Conservation (phyloP, 2,797 vertebrate genomes). For the Pangasius djambal region DNA sequence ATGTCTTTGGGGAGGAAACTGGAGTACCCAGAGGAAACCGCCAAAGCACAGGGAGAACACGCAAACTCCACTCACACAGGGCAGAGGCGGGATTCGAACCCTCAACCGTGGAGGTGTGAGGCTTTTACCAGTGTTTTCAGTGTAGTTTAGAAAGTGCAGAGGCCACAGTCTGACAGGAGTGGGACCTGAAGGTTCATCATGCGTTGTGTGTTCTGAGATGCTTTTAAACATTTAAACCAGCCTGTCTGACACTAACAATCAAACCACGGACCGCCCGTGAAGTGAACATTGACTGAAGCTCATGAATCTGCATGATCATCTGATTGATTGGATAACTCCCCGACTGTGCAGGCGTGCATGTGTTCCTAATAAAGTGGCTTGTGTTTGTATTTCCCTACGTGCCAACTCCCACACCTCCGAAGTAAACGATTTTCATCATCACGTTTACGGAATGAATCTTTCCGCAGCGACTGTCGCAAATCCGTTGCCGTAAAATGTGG, state of each 20-base stretch:
- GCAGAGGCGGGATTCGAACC: too few species aligned
- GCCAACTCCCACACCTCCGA: background rate
- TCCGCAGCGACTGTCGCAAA: slow-evolving; percentile 4
- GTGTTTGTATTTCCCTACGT: background rate
- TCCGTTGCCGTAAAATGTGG: slow-evolving; percentile 9
- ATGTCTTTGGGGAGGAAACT: too few species aligned
- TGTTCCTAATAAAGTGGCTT: background rate
- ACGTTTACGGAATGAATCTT: background rate
- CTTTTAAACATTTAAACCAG: background rate
- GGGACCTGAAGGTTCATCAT: background rate
- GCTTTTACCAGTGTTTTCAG: background rate
- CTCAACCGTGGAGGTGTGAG: too few species aligned
- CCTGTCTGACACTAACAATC: background rate
- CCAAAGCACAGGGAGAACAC: too few species aligned
- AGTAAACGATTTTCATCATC: background rate
- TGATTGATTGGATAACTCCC: background rate
- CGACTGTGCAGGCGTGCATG: background rate
- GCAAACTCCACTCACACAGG: too few species aligned
- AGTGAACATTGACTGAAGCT: background rate
- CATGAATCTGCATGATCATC: background rate
- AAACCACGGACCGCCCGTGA: too few species aligned
- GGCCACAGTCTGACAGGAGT: background rate
- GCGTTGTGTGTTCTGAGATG: too few species aligned
- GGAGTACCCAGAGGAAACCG: too few species aligned
- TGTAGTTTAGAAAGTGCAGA: background rate